Evolutionary conservation across 2,888 invertebrate species (phyloP).

Genomic region (Limnephilus lunatus): DNA sequence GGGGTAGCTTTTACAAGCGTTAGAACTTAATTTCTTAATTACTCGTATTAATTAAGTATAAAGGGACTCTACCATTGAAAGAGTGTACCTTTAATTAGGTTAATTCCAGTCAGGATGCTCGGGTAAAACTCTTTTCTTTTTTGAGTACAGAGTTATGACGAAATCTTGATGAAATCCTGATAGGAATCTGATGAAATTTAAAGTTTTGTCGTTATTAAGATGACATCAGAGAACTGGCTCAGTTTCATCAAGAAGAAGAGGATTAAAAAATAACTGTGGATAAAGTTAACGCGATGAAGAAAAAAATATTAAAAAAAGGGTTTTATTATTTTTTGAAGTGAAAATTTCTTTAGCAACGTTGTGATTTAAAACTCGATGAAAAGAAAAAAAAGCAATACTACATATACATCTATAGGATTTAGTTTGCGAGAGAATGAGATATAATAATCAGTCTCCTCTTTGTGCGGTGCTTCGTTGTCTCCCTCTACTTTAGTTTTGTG

Average conservation of each 20-base stretch:
- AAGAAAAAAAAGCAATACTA: too few species aligned
- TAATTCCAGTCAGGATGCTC: neutral
- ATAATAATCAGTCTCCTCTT: too few species aligned
- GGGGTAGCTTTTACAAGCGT: neutral
- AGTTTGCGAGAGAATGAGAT: too few species aligned
- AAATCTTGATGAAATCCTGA: neutral
- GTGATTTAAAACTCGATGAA: too few species aligned
- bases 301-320: neutral
- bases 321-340: too few species aligned
- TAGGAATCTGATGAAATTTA: constrained; percentile 8
- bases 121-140: neutral
- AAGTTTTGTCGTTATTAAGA: constrained; percentile 12
- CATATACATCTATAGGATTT: too few species aligned
- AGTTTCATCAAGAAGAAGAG: neutral
- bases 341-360: too few species aligned
- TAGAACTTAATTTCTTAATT: neutral
- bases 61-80: neutral
- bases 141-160: neutral
- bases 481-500: too few species aligned
- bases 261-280: neutral
- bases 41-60: neutral
- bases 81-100: neutral
- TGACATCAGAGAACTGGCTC: neutral
- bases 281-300: neutral
- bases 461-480: too few species aligned